Conservation (phyloP, 2,888 invertebrate genomes). For the Volucella inflata region DNA sequence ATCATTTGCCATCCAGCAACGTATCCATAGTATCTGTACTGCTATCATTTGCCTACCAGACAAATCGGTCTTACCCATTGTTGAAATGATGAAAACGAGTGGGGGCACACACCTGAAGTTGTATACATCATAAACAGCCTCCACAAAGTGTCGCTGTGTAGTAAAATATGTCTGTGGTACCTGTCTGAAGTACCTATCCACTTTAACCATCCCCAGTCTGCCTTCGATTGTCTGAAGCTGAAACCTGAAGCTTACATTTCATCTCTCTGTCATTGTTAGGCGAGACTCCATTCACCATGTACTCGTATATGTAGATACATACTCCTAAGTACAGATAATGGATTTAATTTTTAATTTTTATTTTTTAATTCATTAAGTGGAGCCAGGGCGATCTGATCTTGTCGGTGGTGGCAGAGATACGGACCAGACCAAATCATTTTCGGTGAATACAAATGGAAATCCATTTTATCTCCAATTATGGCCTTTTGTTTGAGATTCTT, state of each 20-base stretch:
- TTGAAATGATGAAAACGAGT: no score
- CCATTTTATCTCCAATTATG: slow-evolving; percentile 35
- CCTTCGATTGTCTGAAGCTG: slow-evolving; percentile 10
- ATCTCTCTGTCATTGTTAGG: not conserved
- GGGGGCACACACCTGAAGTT: not conserved
- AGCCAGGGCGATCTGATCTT: slow-evolving; percentile 16
- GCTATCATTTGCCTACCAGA: slow-evolving; percentile 12
- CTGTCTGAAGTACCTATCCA: slow-evolving; percentile 31
- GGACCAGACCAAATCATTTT: slow-evolving; percentile 1
- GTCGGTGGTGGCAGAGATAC: not conserved
- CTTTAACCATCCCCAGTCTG: not conserved
- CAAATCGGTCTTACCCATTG: not conserved
- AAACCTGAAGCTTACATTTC: not conserved
- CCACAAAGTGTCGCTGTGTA: not conserved
- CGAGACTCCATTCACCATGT: not conserved
- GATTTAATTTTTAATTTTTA: not conserved
- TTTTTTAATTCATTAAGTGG: not conserved
- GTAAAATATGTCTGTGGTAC: not conserved
- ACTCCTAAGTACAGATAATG: not conserved
- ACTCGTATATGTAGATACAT: no score
- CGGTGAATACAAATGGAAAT: slow-evolving; percentile 24
- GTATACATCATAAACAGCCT: not conserved
- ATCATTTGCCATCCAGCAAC: no score
- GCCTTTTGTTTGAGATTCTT: slow-evolving; percentile 26
- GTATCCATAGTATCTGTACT: not conserved